These are phyloP conservation scores for Encarsia formosa DNA, from an alignment of 2,888 invertebrate species.

Conservation along the genomic window DNA sequence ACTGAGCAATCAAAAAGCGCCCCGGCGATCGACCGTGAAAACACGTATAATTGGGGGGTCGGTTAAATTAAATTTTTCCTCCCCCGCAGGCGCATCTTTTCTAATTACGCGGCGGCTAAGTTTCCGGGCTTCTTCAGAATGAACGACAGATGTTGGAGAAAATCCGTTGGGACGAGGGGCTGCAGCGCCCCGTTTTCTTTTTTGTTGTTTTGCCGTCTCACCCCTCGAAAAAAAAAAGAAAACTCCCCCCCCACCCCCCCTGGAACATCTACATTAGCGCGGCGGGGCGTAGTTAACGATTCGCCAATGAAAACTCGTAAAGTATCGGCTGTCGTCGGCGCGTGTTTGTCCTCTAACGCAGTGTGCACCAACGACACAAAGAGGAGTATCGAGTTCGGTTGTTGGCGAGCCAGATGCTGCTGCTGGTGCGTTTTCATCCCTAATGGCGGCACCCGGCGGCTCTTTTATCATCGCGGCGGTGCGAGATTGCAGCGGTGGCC, in stretches of 20 bases:
- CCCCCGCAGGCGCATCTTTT: too few relatives aligned
- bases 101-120: too few relatives aligned
- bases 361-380: background rate
- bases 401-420: conserved; percentile 31
- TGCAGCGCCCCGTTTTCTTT: conserved; percentile 27
- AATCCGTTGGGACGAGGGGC: conserved; percentile 38
- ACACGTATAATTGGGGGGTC: too few relatives aligned
- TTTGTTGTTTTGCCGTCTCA: conserved; percentile 2
- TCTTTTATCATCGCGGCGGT: conserved; percentile 20
- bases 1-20: too few relatives aligned
- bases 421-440: conserved; percentile 27
- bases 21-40: too few relatives aligned
- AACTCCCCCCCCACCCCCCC: conserved; percentile 24
- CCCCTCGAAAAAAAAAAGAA: background rate
- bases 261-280: conserved; percentile 42
- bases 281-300: conserved; percentile 41
- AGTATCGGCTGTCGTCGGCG: conserved; percentile 37
- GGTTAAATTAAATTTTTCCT: too few relatives aligned
- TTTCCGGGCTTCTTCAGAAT: conserved; percentile 32
- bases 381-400: conserved; percentile 3
- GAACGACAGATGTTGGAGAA: conserved; percentile 47
- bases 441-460: conserved; percentile 21
- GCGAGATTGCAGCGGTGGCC: conserved; percentile 25
- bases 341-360: conserved; percentile 28
- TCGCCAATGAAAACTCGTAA: conserved; percentile 48